Evolutionary conservation across 2,888 invertebrate genomes (phyloP).

Genomic region (Trichopria drosophilae): DNA sequence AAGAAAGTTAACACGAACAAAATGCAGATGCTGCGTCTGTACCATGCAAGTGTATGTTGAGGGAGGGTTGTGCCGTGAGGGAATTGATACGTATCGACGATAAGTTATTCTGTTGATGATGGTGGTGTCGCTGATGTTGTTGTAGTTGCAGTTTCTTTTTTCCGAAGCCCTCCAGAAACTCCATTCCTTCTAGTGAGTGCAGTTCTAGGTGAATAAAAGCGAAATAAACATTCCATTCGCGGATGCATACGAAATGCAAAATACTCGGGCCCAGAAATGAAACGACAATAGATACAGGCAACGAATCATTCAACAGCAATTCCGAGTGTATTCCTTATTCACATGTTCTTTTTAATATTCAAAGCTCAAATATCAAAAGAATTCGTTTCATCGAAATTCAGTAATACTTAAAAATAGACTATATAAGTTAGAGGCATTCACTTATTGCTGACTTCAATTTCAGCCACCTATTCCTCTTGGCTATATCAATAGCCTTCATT

Average conservation of each 20-base stretch:
- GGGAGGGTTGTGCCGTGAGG: slow-evolving; percentile 52
- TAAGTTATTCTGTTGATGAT: slow-evolving; percentile 45
- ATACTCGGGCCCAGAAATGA: too few relatives aligned
- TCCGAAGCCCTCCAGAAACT: slow-evolving; percentile 57
- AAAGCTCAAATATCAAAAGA: too few relatives aligned
- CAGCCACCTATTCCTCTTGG: too few relatives aligned
- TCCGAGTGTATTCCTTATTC: too few relatives aligned
- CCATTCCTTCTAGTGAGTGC: slow-evolving; percentile 56
- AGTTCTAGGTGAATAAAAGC: slow-evolving; percentile 46
- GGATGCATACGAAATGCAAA: slow-evolving; percentile 11
- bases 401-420: too few relatives aligned
- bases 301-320: slow-evolving; percentile 15
- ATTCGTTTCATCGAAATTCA: too few relatives aligned
- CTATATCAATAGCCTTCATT: too few relatives aligned
- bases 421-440: too few relatives aligned
- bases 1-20: not conserved
- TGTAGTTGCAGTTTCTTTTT: slow-evolving; percentile 52
- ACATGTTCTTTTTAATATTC: too few relatives aligned
- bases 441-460: too few relatives aligned
- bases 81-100: slow-evolving; percentile 52
- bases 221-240: too few relatives aligned
- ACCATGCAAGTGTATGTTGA: slow-evolving; percentile 57
- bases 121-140: slow-evolving; percentile 40
- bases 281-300: slow-evolving; percentile 27
- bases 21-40: slow-evolving; percentile 24